Evolutionary conservation across 2,113 vertebrate genomes (phyloP), one percentile per base, ranked within the genome.

Genomic region (Crotophaga sulcirostris): DNA sequence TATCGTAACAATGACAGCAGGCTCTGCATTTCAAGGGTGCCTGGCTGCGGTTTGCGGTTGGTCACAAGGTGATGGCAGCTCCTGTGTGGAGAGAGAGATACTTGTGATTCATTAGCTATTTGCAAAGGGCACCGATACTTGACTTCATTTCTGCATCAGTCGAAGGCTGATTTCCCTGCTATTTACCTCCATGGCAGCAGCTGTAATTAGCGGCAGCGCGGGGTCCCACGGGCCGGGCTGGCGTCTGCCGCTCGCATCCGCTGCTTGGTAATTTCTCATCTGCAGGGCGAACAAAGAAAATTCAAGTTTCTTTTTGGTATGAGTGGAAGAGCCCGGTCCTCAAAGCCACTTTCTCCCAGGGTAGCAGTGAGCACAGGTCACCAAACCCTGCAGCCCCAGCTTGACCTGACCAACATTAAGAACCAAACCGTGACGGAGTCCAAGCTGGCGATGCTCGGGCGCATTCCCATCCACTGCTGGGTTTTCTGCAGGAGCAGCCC

Each of bases 381-480:
- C 51, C 74, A 13, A 11, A 16, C 33, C 34, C 21, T 49, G 21
- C 6, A 2, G 40, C 2, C 18, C 26, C 38, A 13, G 10, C 34
- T 4, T 4, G 40, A 18, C 34, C 69, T 31, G 8, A 18, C 28
- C 45, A 0, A 0, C 12, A 2, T 2, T 0, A 23, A 8, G 3
- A 60, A 4, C 44, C 1, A 21, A 19, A 2, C 1, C 49, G 5
- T 4, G 3, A 1, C 2, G 2, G 55, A n/a, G 25, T 5, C 25
- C 5, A 55, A 13, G 54, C 47, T 44, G 87, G 31, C 0, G 19
- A 6, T 13, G 29, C 11, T 4, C 0, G 1, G 25, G 63, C 38
- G 2, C 33, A 0, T 21, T 8, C 63, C 67, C 83, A 13, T 3
- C 31, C 34, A 1, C 33, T 3, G 29, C 54, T 2, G 38, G 3